A percentile compares a stretch with the other conserved stretches of the same genome.
Conservation (phyloP, 2,113 vertebrate species). For the Heterochromis multidens region DNA sequence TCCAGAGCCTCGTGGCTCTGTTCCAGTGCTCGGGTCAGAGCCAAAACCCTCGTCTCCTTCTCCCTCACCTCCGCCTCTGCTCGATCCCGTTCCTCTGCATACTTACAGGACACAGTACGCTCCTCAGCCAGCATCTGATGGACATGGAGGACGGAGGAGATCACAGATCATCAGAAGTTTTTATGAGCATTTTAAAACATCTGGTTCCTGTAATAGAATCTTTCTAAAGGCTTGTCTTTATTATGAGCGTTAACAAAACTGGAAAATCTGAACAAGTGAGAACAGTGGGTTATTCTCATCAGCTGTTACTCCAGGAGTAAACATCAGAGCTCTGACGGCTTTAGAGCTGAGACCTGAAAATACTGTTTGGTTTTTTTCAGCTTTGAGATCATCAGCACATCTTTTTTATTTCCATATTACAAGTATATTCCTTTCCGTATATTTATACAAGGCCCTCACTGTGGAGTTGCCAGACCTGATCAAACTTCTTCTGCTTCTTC, state of each 20-base stretch:
- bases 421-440: too few species aligned
- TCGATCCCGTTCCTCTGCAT: constrained; percentile 88
- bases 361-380: too few species aligned
- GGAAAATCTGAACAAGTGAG: rapidly evolving
- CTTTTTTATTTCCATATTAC: too few species aligned
- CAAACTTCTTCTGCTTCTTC: constrained; percentile 97
- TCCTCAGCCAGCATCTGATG: constrained; percentile 90
- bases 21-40: constrained; percentile 84
- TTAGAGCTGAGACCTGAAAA: too few species aligned
- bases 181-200: neutral
- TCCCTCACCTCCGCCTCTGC: constrained; percentile 89
- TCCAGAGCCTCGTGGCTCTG: constrained; percentile 83
- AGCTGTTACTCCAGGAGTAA: too few species aligned
- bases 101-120: constrained; percentile 85
- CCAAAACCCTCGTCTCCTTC: constrained; percentile 88
- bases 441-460: rapidly evolving
- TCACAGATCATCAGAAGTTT: neutral
- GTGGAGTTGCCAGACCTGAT: constrained; percentile 78
- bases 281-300: neutral
- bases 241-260: neutral
- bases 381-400: too few species aligned
- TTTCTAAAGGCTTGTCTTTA: neutral
- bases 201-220: neutral
- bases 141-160: neutral
- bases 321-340: too few species aligned